These are phyloP conservation scores for Phainopepla nitens DNA, from an alignment of 2,113 vertebrate genomes.

Conservation along the genomic window DNA sequence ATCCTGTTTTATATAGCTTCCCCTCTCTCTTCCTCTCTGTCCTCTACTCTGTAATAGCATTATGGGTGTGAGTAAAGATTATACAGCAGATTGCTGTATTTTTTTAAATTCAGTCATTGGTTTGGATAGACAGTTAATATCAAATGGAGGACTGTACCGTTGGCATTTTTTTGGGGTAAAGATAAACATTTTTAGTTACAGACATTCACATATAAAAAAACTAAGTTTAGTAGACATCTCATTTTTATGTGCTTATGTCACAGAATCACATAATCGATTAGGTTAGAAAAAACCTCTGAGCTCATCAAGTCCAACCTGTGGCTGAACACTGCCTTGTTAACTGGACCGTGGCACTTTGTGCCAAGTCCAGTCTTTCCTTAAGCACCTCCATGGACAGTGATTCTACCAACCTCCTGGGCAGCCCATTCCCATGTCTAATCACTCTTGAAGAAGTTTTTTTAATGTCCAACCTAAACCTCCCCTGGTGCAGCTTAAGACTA, in stretches of 20 bases:
- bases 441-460: background rate
- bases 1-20: background rate
- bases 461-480: background rate
- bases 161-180: background rate
- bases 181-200: background rate
- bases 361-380: background rate
- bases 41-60: background rate
- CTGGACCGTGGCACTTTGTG: background rate
- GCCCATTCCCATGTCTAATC: background rate
- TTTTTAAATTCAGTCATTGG: background rate
- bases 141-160: background rate
- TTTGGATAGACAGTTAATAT: background rate
- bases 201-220: background rate
- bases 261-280: background rate
- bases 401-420: background rate
- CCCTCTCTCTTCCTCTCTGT: background rate
- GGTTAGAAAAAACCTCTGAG: background rate
- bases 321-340: background rate
- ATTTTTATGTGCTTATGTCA: background rate
- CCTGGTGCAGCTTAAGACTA: background rate
- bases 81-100: background rate
- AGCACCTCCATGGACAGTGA: fast-evolving
- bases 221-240: background rate
- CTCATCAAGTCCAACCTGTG: too few relatives aligned
- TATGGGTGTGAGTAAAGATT: background rate